Base-by-base conservation (phyloP, 2,888 invertebrate species). In the Tetragnatha montana region DNA sequence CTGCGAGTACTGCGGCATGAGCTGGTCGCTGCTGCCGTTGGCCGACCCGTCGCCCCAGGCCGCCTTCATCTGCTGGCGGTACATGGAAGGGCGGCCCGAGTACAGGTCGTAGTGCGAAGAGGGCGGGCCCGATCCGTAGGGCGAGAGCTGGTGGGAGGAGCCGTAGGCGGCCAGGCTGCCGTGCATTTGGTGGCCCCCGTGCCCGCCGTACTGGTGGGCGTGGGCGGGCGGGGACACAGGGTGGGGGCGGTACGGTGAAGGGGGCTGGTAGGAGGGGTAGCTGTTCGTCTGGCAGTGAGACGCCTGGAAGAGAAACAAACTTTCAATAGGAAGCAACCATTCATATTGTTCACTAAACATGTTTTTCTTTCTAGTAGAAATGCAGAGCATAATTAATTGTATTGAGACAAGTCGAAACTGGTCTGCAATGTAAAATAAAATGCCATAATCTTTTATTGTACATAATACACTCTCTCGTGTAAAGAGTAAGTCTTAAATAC, bases 231-330 rank as follows among this genome's bases (percentile, higher is more conserved):
- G 91, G 4, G 91, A 89, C 0, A 91, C 89, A 6, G 91, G 90
- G 22, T 91, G 91, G 22, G 91, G 90, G 47, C 90, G 22, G 80
- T 91, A 91, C 0, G 91, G 91, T 7, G 91, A 91, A 17, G 91
- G 90, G 8, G 91, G 90, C 78, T 91, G 91, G 78, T 91, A 91
- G n/a, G 91, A 88, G 49, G 91, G 87, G 78, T 91, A 91, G 60
- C 90, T 89, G 89, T 86, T 87, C 17, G 90, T 87, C 69, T 91
- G 91, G 81, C 91, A 91, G 17, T 91, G 90, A 22, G 88, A 89
- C 75, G 84, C 90, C 91, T 91, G 86, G 21, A 90, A 21, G 12
- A 79, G 68, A 74, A 60, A 71, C 6, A 81, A 22, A 35, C 35
- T 4, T 35, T 35, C 4, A 2, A 35, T 35, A 35, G 35, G 35